Conservation (phyloP, 2,113 vertebrate species). For the Petrocephalus microphthalmus region DNA sequence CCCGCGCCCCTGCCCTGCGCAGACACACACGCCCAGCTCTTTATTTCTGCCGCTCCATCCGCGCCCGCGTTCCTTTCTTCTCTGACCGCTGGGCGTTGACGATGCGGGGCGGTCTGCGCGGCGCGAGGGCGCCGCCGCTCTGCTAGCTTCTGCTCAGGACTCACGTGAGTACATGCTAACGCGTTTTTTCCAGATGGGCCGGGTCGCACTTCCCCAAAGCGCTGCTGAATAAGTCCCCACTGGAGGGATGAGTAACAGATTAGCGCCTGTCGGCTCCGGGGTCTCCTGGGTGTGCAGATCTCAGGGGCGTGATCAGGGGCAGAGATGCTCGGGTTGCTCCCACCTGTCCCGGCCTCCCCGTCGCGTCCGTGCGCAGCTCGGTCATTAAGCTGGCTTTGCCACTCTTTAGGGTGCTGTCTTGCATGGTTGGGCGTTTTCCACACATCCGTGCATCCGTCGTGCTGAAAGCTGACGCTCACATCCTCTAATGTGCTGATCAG, state of each 20-base stretch:
- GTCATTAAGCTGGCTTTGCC: not conserved
- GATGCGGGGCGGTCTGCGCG: conserved; percentile 40
- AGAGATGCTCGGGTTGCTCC: not conserved
- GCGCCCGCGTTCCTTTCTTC: conserved; percentile 27
- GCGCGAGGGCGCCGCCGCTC: conserved; percentile 47
- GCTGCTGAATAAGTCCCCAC: not conserved
- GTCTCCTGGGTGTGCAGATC: not conserved
- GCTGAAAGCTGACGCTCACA: not conserved
- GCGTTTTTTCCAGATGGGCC: not conserved
- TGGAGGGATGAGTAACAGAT: conserved; percentile 48
- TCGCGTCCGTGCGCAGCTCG: not conserved
- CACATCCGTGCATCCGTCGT: not conserved
- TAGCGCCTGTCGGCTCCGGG: not conserved
- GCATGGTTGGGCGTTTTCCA: not conserved
- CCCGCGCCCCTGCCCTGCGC: conserved; percentile 22
- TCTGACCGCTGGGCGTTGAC: conserved; percentile 38
- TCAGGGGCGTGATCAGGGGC: not conserved
- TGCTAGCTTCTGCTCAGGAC: conserved; percentile 36
- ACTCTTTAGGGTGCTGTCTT: not conserved
- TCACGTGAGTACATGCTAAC: conserved; percentile 56
- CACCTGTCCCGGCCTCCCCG: not conserved
- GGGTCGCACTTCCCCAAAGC: not conserved
- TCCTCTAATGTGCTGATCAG: not conserved
- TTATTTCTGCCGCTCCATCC: conserved; percentile 43
- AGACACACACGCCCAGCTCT: conserved; percentile 56